Base-by-base conservation (phyloP, 2,888 invertebrate species). In the Dryadula phaetusa region DNA sequence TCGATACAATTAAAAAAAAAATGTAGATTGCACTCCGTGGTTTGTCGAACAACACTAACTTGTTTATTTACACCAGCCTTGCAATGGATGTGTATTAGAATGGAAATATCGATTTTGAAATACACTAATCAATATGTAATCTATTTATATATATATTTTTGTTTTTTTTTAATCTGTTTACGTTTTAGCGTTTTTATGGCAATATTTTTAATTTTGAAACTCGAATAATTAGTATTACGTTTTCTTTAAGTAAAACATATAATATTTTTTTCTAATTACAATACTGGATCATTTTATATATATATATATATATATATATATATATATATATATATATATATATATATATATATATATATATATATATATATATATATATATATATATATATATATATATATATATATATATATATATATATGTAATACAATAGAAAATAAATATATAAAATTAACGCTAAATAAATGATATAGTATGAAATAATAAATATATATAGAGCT, bases 21-120 rank as follows among this genome's bases (percentile, higher is more conserved):
- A 42, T 28, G 44, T 60, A 44, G 18, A 60, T 60, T 60, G 46
- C 60, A 32, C 28, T 60, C 7, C 16, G 14, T 14, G 8, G 44
- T 14, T 12, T 16, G 16, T 28, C 28, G 0, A 44, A 58, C n/a
- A 60, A 18, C 20, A 16, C 16, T 28, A 3, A 18, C 16, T 52
- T n/a, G n/a, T n/a, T 42, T 16, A 8, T 25, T 42, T 28, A 28
- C 6, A 16, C 16, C 42, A 25, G 42, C 42, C 12, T 40, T 16
- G 44, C 2, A 28, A 7, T 14, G 8, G 28, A 3, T 18, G 3
- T 52, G 14, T n/a, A 25, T 25, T 49, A 7, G 25, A 8, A 49
- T n/a, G 25, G n/a, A n/a, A 2, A 14, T 25, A 7, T 49, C 14
- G 3, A 49, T 25, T 49, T 22, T 49, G 2, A n/a, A 25, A 25